Evolutionary conservation across 2,113 vertebrate species (phyloP).

Genomic region (Serinus canaria): DNA sequence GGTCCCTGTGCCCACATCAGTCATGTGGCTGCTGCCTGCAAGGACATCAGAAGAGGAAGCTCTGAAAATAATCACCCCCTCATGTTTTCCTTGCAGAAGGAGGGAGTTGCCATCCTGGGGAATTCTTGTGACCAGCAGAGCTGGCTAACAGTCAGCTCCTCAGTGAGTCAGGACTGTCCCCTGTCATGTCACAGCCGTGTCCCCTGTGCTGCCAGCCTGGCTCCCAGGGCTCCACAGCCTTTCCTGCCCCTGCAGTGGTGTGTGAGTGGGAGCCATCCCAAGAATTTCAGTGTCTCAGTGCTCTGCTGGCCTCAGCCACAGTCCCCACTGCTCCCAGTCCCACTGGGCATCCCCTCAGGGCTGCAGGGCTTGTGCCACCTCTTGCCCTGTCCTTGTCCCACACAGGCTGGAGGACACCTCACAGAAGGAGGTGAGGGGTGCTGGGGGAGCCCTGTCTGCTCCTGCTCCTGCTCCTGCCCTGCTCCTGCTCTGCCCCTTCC

Average conservation of each 20-base stretch:
- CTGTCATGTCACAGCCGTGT: accelerated
- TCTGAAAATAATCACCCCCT: constrained; percentile 34
- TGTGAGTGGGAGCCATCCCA: not conserved
- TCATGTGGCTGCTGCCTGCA: not conserved
- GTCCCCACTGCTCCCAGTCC: not conserved
- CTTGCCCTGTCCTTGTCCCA: not conserved
- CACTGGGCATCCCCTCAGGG: accelerated
- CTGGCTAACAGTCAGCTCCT: constrained; percentile 24
- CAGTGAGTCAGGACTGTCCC: not conserved
- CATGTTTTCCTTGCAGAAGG: constrained; percentile 17
- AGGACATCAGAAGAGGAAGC: constrained; percentile 3
- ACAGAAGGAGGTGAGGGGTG: accelerated
- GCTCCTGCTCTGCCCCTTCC: not conserved
- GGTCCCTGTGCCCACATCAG: not conserved
- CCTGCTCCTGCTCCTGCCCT: no score
- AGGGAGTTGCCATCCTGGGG: not conserved
- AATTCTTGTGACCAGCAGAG: constrained; percentile 24
- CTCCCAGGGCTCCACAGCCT: not conserved
- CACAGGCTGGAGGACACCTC: not conserved
- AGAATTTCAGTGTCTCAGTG: not conserved
- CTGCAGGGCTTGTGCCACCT: not conserved
- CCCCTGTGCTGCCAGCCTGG: not conserved
- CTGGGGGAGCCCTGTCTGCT: not conserved
- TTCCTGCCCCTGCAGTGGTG: not conserved
- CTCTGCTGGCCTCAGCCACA: accelerated